Conservation (phyloP, 2,888 invertebrate species). For the Branchellion lobata region DNA sequence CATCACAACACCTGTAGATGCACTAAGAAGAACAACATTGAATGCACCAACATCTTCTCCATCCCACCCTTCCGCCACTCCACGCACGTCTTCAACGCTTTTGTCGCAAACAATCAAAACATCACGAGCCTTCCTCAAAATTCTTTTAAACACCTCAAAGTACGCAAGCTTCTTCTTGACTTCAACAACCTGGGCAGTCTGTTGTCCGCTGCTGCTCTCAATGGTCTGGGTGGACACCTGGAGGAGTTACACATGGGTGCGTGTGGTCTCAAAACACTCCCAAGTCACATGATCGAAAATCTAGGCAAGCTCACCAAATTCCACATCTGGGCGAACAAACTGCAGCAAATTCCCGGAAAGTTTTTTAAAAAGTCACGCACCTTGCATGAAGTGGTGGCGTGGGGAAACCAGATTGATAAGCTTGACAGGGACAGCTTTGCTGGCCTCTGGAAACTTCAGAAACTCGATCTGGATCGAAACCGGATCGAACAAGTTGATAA, state of each 20-base stretch:
- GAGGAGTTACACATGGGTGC: constrained; percentile 50
- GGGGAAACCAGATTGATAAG: constrained; percentile 50
- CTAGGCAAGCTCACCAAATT: constrained; percentile 46
- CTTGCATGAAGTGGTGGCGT: constrained; percentile 49
- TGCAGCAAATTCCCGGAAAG: constrained; percentile 46
- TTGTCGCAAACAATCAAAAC: constrained; percentile 47
- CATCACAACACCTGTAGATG: constrained; percentile 29
- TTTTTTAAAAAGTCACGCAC: constrained; percentile 48
- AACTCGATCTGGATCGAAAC: constrained; percentile 52
- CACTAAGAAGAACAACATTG: constrained; percentile 38
- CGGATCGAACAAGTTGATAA: constrained; percentile 45
- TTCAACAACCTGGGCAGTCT: constrained; percentile 49
- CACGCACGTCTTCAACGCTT: constrained; percentile 44
- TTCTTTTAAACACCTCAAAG: constrained; percentile 49
- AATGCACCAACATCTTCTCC: constrained; percentile 37
- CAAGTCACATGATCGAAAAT: constrained; percentile 43
- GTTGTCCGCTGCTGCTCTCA: constrained; percentile 47
- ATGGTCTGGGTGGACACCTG: constrained; percentile 49
- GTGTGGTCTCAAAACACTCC: constrained; percentile 47
- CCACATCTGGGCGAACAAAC: constrained; percentile 52
- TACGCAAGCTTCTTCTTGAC: constrained; percentile 48
- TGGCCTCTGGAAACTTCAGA: constrained; percentile 48
- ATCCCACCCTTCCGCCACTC: constrained; percentile 47
- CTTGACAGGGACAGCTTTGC: constrained; percentile 49
- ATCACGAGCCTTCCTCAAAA: constrained; percentile 46